Evolutionary conservation across 2,888 invertebrate genomes (phyloP).

Genomic region (Tolmerus cingulatus): DNA sequence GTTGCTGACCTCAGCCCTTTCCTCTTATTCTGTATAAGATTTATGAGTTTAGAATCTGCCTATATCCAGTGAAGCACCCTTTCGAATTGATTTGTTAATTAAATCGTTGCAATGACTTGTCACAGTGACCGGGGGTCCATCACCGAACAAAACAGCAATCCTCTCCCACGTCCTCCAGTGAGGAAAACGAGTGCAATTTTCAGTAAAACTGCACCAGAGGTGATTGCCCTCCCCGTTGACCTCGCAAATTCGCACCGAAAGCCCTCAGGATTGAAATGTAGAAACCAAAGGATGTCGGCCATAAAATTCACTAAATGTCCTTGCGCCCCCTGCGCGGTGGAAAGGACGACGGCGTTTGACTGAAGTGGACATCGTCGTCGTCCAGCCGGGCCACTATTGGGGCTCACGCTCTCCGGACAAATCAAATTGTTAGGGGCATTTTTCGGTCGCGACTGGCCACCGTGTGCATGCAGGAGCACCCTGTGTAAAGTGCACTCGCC

Average conservation of each 20-base stretch:
- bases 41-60: background rate
- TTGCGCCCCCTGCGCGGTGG: background rate
- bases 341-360: background rate
- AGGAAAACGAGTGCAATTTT: slow-evolving; percentile 13
- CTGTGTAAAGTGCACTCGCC: slow-evolving; percentile 7
- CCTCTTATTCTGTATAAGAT: background rate
- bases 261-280: slow-evolving; percentile 14
- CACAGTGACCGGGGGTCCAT: background rate
- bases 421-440: slow-evolving; percentile 29
- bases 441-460: background rate
- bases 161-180: background rate
- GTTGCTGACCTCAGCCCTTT: too few species aligned
- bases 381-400: background rate
- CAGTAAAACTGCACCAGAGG: slow-evolving; percentile 16
- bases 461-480: background rate
- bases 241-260: slow-evolving; percentile 12
- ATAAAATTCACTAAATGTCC: slow-evolving; percentile 36
- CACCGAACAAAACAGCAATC: background rate
- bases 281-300: slow-evolving; percentile 22
- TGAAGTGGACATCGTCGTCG: background rate
- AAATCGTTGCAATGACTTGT: background rate
- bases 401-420: slow-evolving; percentile 3
- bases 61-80: background rate
- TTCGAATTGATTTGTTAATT: background rate
- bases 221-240: slow-evolving; percentile 16